phyloP scores from a whole-genome alignment of 2,888 invertebrate species.

The Drosophila rellima region DNA sequence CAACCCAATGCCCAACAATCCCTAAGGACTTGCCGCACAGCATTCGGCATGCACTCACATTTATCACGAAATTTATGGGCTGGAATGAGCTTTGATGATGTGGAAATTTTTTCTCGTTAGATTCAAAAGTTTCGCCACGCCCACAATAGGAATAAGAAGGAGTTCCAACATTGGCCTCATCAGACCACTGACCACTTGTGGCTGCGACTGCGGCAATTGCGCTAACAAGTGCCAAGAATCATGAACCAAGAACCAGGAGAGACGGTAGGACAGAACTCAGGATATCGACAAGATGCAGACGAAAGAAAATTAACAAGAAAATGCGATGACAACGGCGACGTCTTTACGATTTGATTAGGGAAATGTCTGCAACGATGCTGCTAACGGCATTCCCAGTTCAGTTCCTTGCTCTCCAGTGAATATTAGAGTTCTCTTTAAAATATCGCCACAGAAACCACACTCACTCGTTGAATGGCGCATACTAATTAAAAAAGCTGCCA shows the following conservation, averaged over 20 bases:
- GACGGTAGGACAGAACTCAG: slow-evolving; percentile 18
- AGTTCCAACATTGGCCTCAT: slow-evolving; percentile 72
- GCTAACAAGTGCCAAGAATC: slow-evolving; percentile 57
- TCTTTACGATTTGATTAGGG: slow-evolving; percentile 76
- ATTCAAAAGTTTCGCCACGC: slow-evolving; percentile 75
- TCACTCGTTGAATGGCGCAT: slow-evolving; percentile 44
- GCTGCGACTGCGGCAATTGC: slow-evolving; percentile 60
- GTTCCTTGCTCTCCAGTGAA: background rate
- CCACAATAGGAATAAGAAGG: slow-evolving; percentile 9
- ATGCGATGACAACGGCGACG: slow-evolving; percentile 67
- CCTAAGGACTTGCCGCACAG: slow-evolving; percentile 52
- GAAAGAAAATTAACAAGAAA: slow-evolving; percentile 74
- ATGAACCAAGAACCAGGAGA: background rate
- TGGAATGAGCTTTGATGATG: slow-evolving; percentile 86
- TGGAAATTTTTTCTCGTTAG: slow-evolving; percentile 85
- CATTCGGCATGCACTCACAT: slow-evolving; percentile 74
- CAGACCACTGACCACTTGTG: slow-evolving; percentile 79
- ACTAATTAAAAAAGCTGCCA: slow-evolving; percentile 63
- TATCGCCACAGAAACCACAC: slow-evolving; percentile 32
- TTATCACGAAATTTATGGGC: slow-evolving; percentile 85
- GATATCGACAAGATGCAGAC: slow-evolving; percentile 50
- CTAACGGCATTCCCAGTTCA: background rate
- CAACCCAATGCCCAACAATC: slow-evolving; percentile 23
- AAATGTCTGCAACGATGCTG: slow-evolving; percentile 71
- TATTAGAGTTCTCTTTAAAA: slow-evolving; percentile 22